Conservation (phyloP, 2,113 vertebrate species). For the Aldabrachelys gigantea region DNA sequence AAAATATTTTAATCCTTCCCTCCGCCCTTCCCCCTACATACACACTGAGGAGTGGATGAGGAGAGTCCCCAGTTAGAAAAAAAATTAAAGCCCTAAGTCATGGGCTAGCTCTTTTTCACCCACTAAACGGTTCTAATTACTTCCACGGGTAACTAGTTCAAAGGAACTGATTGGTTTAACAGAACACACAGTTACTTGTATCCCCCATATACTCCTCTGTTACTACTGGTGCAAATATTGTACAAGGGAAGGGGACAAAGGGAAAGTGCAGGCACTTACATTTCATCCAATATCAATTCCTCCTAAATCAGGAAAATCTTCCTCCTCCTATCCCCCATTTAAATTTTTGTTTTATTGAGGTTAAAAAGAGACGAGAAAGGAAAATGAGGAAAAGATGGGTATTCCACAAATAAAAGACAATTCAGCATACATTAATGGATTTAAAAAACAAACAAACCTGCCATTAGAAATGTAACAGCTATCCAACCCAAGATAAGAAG, state of each 20-base stretch:
- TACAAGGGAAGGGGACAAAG: constrained; percentile 27
- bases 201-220: constrained; percentile 27
- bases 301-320: constrained; percentile 15
- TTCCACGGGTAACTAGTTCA: not conserved
- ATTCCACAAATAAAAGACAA: fast-evolving
- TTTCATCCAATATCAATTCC: not conserved
- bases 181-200: constrained; percentile 8
- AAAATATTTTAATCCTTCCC: not conserved
- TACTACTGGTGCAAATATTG: not conserved
- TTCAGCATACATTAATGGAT: constrained; percentile 12
- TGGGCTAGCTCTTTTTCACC: constrained; percentile 17
- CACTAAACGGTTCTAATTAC: not conserved
- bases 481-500: not conserved
- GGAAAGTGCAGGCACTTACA: not conserved
- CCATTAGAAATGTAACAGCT: constrained; percentile 6
- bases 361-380: constrained; percentile 14
- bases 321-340: not conserved
- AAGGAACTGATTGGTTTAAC: not conserved
- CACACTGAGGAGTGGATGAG: no score
- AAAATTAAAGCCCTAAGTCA: not conserved
- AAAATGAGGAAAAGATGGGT: not conserved
- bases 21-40: fast-evolving
- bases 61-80: not conserved
- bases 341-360: not conserved
- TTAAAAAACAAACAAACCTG: not conserved